Percentiles rank a stretch among this genome's conserved stretches.
phyloP scores from a whole-genome alignment of 1,140 invertebrate genomes.

The Drosophila fuyamai region DNA sequence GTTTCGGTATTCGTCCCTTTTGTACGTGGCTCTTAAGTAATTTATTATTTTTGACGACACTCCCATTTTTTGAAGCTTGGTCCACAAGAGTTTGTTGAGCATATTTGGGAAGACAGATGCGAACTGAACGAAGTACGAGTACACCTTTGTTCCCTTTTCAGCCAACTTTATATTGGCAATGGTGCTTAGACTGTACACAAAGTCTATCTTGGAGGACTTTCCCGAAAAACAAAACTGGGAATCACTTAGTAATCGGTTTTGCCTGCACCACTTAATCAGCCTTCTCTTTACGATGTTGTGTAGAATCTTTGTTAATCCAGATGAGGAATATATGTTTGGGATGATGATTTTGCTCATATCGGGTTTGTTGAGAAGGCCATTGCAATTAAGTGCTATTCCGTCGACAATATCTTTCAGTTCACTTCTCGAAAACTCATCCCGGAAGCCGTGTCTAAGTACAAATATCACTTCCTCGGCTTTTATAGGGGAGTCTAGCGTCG shows the following conservation, averaged over 20 bases:
- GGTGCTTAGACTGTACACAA: constrained; percentile 2
- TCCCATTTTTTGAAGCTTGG: constrained; percentile 3
- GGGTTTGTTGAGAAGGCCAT: neutral
- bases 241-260: constrained; percentile 2
- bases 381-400: constrained; percentile 3
- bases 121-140: constrained; percentile 10
- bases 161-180: constrained; percentile 1
- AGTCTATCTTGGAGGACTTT: neutral
- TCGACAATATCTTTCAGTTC: neutral
- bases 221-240: neutral
- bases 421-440: neutral
- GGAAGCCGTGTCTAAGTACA: neutral
- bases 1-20: neutral
- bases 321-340: neutral
- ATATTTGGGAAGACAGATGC: neutral
- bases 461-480: neutral
- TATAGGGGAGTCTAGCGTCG: neutral
- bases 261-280: constrained; percentile 3
- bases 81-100: neutral
- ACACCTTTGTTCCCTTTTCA: neutral
- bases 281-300: neutral
- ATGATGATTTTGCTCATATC: neutral
- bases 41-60: constrained; percentile 15
- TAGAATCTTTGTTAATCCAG: neutral
- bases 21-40: neutral